Percentiles rank a stretch among this genome's conserved stretches.
These are phyloP conservation scores for Priapulus caudatus DNA, from an alignment of 2,888 invertebrate species.

Conservation along the genomic window DNA sequence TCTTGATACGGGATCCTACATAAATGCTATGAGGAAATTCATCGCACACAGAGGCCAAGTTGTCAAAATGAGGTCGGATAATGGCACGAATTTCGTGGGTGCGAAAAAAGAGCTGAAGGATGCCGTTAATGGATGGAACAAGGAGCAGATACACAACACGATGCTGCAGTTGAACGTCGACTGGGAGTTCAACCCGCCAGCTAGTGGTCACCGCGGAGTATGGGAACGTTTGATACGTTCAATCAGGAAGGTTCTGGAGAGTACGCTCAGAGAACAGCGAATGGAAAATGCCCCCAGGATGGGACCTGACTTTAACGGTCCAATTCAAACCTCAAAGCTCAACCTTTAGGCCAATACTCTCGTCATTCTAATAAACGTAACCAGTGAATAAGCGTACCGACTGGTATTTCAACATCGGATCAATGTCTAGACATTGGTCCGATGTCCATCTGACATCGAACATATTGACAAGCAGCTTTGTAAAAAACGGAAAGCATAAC, in stretches of 20 bases:
- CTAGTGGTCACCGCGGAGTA: conserved; percentile 18
- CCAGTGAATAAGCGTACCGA: no score
- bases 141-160: conserved; percentile 9
- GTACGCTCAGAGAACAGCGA: no score
- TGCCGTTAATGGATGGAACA: conserved; percentile 15
- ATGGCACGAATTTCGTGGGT: conserved; percentile 18
- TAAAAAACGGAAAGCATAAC: no score
- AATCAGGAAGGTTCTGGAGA: conserved; percentile 14
- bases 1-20: conserved; percentile 13
- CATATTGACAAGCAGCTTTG: no score
- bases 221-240: conserved; percentile 19
- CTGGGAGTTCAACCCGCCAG: conserved; percentile 20
- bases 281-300: no score
- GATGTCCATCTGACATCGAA: no score
- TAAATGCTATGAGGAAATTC: conserved; percentile 16
- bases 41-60: conserved; percentile 13
- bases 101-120: conserved; percentile 15
- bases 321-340: no score
- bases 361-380: no score
- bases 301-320: no score
- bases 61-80: conserved; percentile 11
- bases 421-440: no score
- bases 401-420: no score
- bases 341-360: no score
- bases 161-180: conserved; percentile 13